Conservation (phyloP, 2,113 vertebrate genomes). For the Silurus asotus region DNA sequence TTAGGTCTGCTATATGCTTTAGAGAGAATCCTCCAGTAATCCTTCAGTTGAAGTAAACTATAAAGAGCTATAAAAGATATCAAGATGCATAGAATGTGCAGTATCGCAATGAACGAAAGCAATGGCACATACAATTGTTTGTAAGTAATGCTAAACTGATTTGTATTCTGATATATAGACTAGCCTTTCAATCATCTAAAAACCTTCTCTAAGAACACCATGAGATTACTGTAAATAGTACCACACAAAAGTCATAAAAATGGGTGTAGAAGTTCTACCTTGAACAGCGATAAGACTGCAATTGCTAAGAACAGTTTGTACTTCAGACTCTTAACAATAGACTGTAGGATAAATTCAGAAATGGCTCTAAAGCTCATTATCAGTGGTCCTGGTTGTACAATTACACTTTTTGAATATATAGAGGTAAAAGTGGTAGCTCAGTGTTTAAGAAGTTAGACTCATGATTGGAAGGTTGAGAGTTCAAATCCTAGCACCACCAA, state of each 20-base stretch:
- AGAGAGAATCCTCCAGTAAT: background rate
- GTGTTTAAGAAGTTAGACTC: too few relatives aligned
- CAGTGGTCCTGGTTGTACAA: background rate
- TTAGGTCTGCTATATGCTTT: background rate
- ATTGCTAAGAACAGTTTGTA: background rate
- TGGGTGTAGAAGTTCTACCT: background rate
- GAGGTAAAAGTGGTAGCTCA: too few relatives aligned
- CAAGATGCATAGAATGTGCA: background rate
- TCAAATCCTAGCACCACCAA: too few relatives aligned
- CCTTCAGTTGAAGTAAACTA: background rate
- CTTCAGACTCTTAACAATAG: background rate
- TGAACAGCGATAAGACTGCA: background rate
- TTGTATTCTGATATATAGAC: background rate
- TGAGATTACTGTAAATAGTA: background rate
- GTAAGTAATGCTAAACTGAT: background rate
- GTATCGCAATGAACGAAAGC: background rate
- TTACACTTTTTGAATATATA: too few relatives aligned
- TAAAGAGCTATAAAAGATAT: background rate
- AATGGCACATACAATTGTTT: background rate
- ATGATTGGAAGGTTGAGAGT: too few relatives aligned
- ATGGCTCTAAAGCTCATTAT: background rate
- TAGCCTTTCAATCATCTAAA: background rate
- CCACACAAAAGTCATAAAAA: background rate
- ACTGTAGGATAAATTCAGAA: background rate
- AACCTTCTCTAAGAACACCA: background rate